Evolutionary conservation across 2,888 invertebrate species (phyloP).

Genomic region (Pammene aurita): DNA sequence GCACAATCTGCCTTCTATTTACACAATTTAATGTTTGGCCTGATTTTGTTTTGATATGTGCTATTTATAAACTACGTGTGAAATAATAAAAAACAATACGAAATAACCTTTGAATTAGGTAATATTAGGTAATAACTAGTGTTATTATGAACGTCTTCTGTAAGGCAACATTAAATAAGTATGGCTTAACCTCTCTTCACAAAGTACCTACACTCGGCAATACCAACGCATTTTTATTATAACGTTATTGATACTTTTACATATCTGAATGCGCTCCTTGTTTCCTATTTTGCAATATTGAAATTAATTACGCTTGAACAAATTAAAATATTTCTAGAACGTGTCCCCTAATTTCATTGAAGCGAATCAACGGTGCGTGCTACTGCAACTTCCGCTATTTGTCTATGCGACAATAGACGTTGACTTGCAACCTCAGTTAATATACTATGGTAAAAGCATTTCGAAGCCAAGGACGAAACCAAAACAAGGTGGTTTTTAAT

Average conservation of each 20-base stretch:
- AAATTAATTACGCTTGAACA: slow-evolving; percentile 14
- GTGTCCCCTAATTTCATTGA: slow-evolving; percentile 37
- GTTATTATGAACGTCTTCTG: too few relatives aligned
- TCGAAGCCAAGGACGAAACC: slow-evolving; percentile 24
- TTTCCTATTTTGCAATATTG: neutral
- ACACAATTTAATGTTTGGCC: neutral
- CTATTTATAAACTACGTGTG: neutral
- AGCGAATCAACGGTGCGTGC: slow-evolving; percentile 42
- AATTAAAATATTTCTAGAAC: slow-evolving; percentile 16
- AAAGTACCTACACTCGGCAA: too few relatives aligned
- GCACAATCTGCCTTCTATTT: slow-evolving; percentile 26
- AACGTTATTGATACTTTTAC: neutral
- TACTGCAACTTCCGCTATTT: slow-evolving; percentile 65
- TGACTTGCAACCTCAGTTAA: slow-evolving; percentile 39
- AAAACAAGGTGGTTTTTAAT: slow-evolving; percentile 31
- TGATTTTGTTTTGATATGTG: neutral
- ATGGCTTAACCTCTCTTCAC: too few relatives aligned
- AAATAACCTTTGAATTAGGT: too few relatives aligned
- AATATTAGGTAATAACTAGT: too few relatives aligned
- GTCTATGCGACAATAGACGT: slow-evolving; percentile 61
- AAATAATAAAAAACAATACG: neutral
- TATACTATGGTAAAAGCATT: slow-evolving; percentile 38
- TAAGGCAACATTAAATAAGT: too few relatives aligned
- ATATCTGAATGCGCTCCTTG: neutral
- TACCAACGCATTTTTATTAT: neutral